A percentile compares a stretch with the other conserved stretches of the same genome.
phyloP scores from a whole-genome alignment of 2,888 invertebrate species.

The Cancer borealis region DNA sequence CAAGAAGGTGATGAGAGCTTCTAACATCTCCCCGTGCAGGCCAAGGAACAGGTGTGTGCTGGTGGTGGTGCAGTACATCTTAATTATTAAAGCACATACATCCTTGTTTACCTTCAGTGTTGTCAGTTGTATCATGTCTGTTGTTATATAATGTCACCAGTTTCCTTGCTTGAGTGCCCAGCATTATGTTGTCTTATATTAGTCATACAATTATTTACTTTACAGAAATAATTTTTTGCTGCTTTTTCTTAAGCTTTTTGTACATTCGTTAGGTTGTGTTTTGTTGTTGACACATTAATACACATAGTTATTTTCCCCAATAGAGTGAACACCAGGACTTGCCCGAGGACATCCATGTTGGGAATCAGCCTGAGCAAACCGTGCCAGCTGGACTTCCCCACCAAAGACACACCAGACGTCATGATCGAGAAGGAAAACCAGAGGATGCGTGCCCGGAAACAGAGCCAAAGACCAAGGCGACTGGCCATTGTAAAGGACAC shows the following conservation, averaged over 20 bases:
- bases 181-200: background rate
- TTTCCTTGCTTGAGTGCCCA: background rate
- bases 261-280: background rate
- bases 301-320: background rate
- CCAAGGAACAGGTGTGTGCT: constrained; percentile 69
- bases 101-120: background rate
- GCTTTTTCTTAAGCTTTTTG: background rate
- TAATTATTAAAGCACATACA: too few relatives aligned
- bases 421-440: constrained; percentile 76
- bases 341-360: constrained; percentile 68
- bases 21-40: constrained; percentile 75
- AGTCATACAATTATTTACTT: background rate
- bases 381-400: constrained; percentile 63
- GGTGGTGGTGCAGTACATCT: background rate
- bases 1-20: constrained; percentile 73
- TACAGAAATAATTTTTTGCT: background rate
- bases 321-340: constrained; percentile 76
- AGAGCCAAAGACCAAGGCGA: constrained; percentile 73
- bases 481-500: constrained; percentile 73
- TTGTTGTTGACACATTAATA: background rate
- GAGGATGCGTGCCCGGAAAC: constrained; percentile 75
- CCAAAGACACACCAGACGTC: constrained; percentile 70
- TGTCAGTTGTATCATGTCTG: background rate
- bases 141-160: background rate
- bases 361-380: constrained; percentile 76